These are phyloP conservation scores for Vombatus ursinus DNA, from an alignment of 2,113 vertebrate species.

Conservation along the genomic window DNA sequence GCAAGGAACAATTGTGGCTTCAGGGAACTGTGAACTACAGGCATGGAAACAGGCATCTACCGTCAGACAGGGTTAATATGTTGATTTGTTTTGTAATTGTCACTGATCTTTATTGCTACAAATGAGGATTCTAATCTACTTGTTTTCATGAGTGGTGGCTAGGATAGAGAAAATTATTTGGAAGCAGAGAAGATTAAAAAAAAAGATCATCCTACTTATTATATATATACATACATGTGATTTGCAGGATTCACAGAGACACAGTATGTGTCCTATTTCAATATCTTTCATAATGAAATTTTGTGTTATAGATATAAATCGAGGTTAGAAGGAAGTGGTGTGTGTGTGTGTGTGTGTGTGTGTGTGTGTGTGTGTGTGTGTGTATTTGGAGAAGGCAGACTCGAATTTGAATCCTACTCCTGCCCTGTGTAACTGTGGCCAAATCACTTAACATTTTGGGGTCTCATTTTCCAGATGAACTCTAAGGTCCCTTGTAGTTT, in stretches of 20 bases:
- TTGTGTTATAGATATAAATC: constrained; percentile 53
- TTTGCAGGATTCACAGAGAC: not conserved
- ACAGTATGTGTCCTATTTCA: not conserved
- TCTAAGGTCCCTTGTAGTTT: not conserved
- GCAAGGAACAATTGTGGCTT: not conserved
- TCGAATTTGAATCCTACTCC: not conserved
- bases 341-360: no score
- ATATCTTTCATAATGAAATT: constrained; percentile 52
- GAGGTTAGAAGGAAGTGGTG: not conserved
- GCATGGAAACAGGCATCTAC: not conserved
- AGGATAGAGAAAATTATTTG: not conserved
- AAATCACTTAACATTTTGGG: not conserved
- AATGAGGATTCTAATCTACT: not conserved
- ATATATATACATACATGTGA: not conserved
- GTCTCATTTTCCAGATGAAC: not conserved
- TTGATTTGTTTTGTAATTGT: not conserved
- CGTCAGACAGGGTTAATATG: not conserved
- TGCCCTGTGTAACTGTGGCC: not conserved
- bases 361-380: no score
- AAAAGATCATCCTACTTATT: not conserved
- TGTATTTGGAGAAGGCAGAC: not conserved
- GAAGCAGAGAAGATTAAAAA: not conserved
- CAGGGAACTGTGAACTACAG: not conserved
- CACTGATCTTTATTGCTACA: not conserved
- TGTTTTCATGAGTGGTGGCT: not conserved